These are phyloP conservation scores for Agonopterix subpropinquella DNA, from an alignment of 2,888 invertebrate species.

Conservation along the genomic window DNA sequence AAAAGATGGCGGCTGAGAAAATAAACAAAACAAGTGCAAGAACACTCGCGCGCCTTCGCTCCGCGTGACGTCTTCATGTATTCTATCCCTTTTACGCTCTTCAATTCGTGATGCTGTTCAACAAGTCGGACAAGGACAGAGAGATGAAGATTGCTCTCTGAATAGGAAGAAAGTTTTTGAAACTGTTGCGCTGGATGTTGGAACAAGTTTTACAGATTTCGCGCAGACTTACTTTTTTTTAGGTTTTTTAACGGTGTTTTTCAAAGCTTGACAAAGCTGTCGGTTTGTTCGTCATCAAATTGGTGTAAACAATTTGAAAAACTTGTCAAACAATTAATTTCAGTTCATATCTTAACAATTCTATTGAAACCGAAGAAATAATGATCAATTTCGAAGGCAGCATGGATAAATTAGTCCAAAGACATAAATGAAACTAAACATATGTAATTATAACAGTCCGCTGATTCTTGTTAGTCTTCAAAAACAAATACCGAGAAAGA, in stretches of 20 bases:
- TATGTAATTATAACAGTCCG: no score
- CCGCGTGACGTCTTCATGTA: constrained; percentile 73
- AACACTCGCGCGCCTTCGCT: constrained; percentile 70
- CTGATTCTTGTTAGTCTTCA: no score
- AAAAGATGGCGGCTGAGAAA: constrained; percentile 52
- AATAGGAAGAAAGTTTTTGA: constrained; percentile 70
- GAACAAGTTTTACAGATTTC: constrained; percentile 72
- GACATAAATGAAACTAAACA: no score
- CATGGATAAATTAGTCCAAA: no score
- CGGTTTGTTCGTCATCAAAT: no score
- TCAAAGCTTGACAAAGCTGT: no score
- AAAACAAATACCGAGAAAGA: no score
- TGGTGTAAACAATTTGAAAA: no score
- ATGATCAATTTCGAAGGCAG: no score
- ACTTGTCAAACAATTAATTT: no score
- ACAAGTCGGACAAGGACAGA: constrained; percentile 43
- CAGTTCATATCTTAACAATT: no score
- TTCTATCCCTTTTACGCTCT: constrained; percentile 51
- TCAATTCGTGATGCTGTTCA: constrained; percentile 22
- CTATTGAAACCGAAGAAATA: no score
- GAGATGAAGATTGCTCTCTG: constrained; percentile 39
- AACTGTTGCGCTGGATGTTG: constrained; percentile 46
- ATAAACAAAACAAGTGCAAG: constrained; percentile 73
- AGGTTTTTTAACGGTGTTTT: neutral
- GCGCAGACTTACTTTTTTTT: constrained; percentile 36